These are phyloP conservation scores for Anthopleura xanthogrammica DNA, from an alignment of 92 coral and sea anemone genomes.

Conservation along the genomic window DNA sequence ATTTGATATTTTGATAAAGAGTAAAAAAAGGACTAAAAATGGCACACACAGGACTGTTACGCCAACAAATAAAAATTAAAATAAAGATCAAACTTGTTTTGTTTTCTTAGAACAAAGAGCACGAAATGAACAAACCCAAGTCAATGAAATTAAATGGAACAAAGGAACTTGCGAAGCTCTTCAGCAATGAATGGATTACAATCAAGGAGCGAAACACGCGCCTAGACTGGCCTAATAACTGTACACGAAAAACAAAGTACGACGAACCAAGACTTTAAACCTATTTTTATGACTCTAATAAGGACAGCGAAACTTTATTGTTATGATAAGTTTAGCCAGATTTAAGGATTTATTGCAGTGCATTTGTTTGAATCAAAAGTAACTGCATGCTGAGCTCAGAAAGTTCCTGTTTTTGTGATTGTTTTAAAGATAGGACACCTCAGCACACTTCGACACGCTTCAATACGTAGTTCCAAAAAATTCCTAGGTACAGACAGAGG, in stretches of 20 bases:
- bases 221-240: not conserved
- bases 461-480: not conserved
- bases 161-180: slow-evolving; percentile 27
- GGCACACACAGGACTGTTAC: not conserved
- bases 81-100: slow-evolving; percentile 7
- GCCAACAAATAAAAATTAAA: not conserved
- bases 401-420: not conserved
- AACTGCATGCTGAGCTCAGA: not conserved
- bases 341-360: not conserved
- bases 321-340: not conserved
- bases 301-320: not conserved
- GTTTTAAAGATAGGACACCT: not conserved
- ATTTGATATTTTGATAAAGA: not conserved
- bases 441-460: not conserved
- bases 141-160: slow-evolving; percentile 25
- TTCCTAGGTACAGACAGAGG: not conserved
- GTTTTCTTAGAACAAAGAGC: slow-evolving; percentile 22
- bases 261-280: not conserved
- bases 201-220: slow-evolving; percentile 7
- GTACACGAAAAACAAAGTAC: not conserved
- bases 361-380: not conserved
- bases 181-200: slow-evolving; percentile 1
- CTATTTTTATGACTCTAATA: not conserved
- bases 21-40: not conserved
- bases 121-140: slow-evolving; percentile 33